Evolutionary conservation across 2,113 vertebrate species (phyloP), one percentile per base, ranked within the genome.

Genomic region (Bubo bubo): DNA sequence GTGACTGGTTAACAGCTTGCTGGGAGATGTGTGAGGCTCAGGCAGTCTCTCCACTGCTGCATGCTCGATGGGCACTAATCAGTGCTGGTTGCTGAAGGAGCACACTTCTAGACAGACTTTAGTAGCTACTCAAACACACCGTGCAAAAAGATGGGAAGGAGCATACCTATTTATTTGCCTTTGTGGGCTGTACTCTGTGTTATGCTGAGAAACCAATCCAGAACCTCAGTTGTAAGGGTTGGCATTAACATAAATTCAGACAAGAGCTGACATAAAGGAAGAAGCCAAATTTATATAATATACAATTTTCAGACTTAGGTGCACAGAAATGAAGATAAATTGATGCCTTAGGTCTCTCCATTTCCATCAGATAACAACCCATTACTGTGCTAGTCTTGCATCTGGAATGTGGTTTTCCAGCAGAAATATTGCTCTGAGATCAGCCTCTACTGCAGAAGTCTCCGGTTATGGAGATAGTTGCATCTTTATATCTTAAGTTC

Each of bases 191-290:
- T 41, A 18, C 64, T 66, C 2, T 43, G 32, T 62, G 26, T 63
- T 37, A 62, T 81, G 37, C 50, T 79, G 60, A 91, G 64, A 94
- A 93, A 90, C 26, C 32, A n/a, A 14, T 28, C 50, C 64, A 71
- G 87, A 91, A n/a, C 24, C 17, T 47, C n/a, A 50, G 1, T 0
- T 75, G 9, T n/a, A 58, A 86, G 19, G 0, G 0, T 4, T 79
- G 41, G 13, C n/a, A 16, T 93, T 81, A 45, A 20, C 28, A 17
- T 81, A 70, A 86, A 62, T 81, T 19, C 41, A 62, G 59, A 35
- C 58, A 84, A 86, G 63, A 63, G 4, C 14, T 55, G 47, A 64
- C 18, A n/a, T 49, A 47, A 83, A 68, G 39, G 35, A 67, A 53
- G 72, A 84, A 71, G 59, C 32, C 39, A 64, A 23, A 80, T 77